These are phyloP conservation scores for Ophioderma brevispina DNA, from an alignment of 35 echinoderm and acorn worm species.

Conservation along the genomic window DNA sequence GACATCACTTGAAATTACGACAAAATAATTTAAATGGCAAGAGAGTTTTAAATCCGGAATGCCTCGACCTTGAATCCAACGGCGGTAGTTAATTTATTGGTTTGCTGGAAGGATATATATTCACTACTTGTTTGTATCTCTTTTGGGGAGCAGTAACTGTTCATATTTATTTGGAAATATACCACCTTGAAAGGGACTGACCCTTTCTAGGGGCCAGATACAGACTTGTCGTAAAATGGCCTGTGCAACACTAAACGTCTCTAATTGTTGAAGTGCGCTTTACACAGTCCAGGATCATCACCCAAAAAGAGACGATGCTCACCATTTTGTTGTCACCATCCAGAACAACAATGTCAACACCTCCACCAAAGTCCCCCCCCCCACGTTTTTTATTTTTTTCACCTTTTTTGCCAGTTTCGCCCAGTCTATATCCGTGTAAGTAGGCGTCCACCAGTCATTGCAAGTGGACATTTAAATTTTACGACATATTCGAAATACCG, in stretches of 20 bases:
- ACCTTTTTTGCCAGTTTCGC: constrained; percentile 85
- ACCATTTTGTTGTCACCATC: constrained; percentile 71
- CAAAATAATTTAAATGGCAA: no score
- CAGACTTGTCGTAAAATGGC: constrained; percentile 75
- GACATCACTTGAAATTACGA: no score
- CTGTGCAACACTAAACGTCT: constrained; percentile 97
- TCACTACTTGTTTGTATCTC: no score
- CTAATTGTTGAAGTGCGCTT: constrained; percentile 86
- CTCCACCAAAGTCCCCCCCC: constrained; percentile 67
- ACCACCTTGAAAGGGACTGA: neutral
- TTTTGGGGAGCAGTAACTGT: no score
- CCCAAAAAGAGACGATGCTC: constrained; percentile 98
- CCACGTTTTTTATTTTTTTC: no score
- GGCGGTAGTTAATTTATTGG: no score
- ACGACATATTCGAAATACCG: no score
- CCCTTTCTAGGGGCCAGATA: constrained; percentile 2
- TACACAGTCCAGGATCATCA: constrained; percentile 94
- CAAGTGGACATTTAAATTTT: no score
- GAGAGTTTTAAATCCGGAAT: no score
- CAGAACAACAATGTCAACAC: constrained; percentile 33
- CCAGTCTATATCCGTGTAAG: constrained; percentile 93
- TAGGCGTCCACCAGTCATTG: no score
- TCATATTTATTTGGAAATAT: neutral
- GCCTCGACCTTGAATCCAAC: no score
- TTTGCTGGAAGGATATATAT: no score